Evolutionary conservation across 2,113 vertebrate genomes (phyloP).

Genomic region (Mohoua ochrocephala): DNA sequence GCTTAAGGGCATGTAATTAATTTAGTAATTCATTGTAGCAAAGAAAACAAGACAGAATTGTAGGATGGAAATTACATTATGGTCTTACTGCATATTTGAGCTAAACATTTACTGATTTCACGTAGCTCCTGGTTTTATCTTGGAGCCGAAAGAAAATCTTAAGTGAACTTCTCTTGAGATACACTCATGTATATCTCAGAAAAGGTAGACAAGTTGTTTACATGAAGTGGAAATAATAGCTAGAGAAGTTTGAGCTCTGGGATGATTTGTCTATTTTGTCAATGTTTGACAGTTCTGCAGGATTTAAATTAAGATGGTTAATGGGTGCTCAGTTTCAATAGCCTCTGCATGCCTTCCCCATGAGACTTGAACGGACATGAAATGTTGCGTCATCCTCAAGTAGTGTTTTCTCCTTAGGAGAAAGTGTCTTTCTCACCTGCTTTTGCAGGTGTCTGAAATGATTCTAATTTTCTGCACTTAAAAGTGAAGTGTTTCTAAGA

Average conservation of each 20-base stretch:
- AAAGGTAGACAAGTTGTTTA: background rate
- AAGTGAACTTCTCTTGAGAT: background rate
- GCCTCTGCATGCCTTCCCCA: slow-evolving; percentile 24
- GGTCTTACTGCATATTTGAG: background rate
- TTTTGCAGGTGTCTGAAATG: background rate
- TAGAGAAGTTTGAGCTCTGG: background rate
- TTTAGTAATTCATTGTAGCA: background rate
- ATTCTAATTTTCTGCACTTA: background rate
- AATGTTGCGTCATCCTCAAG: background rate
- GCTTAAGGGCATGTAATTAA: background rate
- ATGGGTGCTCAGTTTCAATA: background rate
- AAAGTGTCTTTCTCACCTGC: background rate
- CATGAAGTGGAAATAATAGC: background rate
- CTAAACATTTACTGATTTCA: background rate
- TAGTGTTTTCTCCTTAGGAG: background rate
- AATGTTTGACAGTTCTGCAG: background rate
- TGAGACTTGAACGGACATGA: slow-evolving; percentile 27
- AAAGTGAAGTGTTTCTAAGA: background rate
- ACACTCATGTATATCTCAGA: background rate
- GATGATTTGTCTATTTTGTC: background rate
- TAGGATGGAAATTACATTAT: background rate
- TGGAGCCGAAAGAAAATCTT: background rate
- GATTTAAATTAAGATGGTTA: background rate
- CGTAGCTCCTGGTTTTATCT: background rate
- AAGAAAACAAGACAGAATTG: background rate